Evolutionary conservation across 1,140 invertebrate genomes (phyloP).

Genomic region (Pseudomyrmex pallidus): DNA sequence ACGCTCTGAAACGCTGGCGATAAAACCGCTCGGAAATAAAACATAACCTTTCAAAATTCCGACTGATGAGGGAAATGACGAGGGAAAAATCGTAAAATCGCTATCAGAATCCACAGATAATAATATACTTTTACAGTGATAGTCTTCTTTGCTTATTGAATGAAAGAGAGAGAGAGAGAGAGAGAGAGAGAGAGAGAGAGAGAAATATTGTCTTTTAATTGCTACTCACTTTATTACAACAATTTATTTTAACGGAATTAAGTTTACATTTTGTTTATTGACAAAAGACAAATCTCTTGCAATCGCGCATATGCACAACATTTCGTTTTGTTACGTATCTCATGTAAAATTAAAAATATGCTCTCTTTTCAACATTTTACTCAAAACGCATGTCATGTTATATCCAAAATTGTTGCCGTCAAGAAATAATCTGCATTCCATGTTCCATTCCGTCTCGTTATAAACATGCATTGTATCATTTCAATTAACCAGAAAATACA

Average conservation of each 20-base stretch:
- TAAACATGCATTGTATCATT: conserved; percentile 25
- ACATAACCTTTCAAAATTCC: conserved; percentile 19
- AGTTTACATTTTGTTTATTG: no score
- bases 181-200: no score
- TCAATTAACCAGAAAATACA: conserved; percentile 30
- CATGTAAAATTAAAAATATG: no score
- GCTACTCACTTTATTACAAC: no score
- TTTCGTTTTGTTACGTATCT: not conserved
- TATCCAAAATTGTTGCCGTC: conserved; percentile 6
- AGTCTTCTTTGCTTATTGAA: not conserved
- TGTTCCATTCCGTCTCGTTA: not conserved
- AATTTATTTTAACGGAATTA: no score
- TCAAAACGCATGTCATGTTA: not conserved
- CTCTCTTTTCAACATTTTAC: conserved; percentile 12
- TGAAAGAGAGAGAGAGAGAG: not conserved
- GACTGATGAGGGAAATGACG: no score
- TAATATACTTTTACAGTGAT: not conserved
- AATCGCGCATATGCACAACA: conserved; percentile 19
- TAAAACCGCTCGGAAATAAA: conserved; percentile 57
- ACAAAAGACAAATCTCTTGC: not conserved
- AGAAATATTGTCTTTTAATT: no score
- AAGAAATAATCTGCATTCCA: conserved; percentile 36
- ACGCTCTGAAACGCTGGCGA: conserved; percentile 46
- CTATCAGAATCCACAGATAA: conserved; percentile 23
- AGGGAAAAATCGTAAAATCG: not conserved